phyloP scores from a whole-genome alignment of 2,113 vertebrate genomes.

The Myrmecophaga tridactyla region DNA sequence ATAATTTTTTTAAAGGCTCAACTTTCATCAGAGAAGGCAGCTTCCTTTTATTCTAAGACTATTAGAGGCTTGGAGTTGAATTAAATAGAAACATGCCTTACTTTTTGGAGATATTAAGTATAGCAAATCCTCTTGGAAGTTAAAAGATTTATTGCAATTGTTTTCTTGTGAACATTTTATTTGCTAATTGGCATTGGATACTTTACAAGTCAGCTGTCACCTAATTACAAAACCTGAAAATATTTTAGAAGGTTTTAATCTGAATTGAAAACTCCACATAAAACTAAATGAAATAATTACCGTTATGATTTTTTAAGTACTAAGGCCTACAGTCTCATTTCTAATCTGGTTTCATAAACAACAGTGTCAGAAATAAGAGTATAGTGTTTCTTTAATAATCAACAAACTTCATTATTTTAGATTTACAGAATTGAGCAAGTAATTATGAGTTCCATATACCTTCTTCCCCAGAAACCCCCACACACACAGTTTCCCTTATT shows the following conservation, averaged over 20 bases:
- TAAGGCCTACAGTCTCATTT: neutral
- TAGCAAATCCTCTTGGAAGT: constrained; percentile 9
- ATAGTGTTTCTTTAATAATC: neutral
- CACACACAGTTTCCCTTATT: neutral
- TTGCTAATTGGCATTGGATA: constrained; percentile 40
- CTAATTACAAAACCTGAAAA: constrained; percentile 40
- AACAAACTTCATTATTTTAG: neutral
- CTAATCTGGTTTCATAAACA: constrained; percentile 1
- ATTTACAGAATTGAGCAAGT: neutral
- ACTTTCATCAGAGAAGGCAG: neutral
- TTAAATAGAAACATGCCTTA: neutral
- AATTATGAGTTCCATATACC: neutral
- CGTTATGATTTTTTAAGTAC: neutral
- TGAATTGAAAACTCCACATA: constrained; percentile 11
- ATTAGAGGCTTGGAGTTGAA: constrained; percentile 8
- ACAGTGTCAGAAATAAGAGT: neutral
- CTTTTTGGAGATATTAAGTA: constrained; percentile 29
- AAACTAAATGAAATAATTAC: constrained; percentile 1
- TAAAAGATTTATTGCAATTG: constrained; percentile 9
- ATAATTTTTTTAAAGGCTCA: neutral
- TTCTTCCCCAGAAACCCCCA: neutral
- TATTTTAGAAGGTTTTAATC: constrained; percentile 36
- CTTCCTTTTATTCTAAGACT: neutral
- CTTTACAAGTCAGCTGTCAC: constrained; percentile 35
- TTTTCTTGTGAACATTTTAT: constrained; percentile 33